Base-by-base conservation (phyloP, 2,888 invertebrate species). In the Notodonta dromedarius region DNA sequence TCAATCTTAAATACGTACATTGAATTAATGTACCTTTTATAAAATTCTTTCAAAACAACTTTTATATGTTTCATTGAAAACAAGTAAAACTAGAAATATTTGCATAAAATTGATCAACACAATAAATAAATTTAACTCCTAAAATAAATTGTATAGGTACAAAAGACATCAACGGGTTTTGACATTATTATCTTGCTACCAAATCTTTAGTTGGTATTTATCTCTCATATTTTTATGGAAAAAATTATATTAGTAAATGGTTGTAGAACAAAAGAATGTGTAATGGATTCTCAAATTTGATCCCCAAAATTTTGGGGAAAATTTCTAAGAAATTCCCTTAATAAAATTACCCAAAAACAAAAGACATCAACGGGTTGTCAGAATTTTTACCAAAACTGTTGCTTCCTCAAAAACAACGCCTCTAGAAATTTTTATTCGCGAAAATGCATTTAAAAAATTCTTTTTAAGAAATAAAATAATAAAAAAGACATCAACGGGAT, bases 131-230 rank as follows among this genome's bases (percentile, higher is more conserved):
- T 40, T 46, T 46, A 24, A 24, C 24, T n/a, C 46, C n/a, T 46
- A 46, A 56, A 65, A 59, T 52, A 44, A 24, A 3, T n/a, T 2
- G 40, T 57, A 57, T 52, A 61, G 7, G 54, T 48, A 60, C 58
- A 70, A 68, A 53, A 74, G 74, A 74, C 71, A 73, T 76, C 63
- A 76, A 76, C 74, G 74, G 66, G 70, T 42, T 54, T 52, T 8
- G 42, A 24, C 42, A 11, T 1, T 11, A 11, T 42, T 42, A 11
- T 4, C 11, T 4, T 35, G 35, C 35, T 35, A 35, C 35, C 7
- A 35, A 35, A 35, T 35, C 2, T 35, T 35, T 35, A 7, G 35
- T 35, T 35, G 7, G 24, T 24, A 24, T 24, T 2, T 24, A 24
- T 24, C 24, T 24, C 35, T 35, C 4, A 35, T 4, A 35, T 0